Conservation (phyloP, 1,140 invertebrate species). For the Drosophila triauraria region DNA sequence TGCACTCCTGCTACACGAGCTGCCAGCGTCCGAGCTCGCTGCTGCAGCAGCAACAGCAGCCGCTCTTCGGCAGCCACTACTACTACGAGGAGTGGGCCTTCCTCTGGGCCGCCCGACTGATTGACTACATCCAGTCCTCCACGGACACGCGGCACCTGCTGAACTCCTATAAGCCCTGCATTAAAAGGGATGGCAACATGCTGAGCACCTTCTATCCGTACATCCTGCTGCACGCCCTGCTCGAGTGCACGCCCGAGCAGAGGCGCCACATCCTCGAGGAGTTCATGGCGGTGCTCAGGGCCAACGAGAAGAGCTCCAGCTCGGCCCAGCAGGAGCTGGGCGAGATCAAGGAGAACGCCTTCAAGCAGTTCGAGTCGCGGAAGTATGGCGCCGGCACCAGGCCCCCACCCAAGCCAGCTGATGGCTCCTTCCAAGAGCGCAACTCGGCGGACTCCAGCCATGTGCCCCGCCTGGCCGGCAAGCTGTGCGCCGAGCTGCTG, state of each 20-base stretch:
- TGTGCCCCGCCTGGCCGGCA: slow-evolving; percentile 85
- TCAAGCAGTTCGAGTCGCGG: slow-evolving; percentile 55
- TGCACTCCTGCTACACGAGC: slow-evolving; percentile 88
- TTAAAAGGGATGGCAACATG: slow-evolving; percentile 89
- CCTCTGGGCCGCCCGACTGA: slow-evolving; percentile 88
- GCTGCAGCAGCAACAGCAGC: slow-evolving; percentile 86
- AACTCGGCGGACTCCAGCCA: slow-evolving; percentile 44
- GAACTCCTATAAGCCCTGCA: slow-evolving; percentile 89
- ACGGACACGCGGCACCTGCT: slow-evolving; percentile 87
- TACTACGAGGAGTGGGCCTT: slow-evolving; percentile 91
- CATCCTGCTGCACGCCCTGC: slow-evolving; percentile 88
- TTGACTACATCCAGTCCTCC: slow-evolving; percentile 86
- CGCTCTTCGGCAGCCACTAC: slow-evolving; percentile 88
- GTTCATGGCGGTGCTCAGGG: slow-evolving; percentile 82
- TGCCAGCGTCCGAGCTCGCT: slow-evolving; percentile 56
- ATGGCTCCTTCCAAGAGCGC: slow-evolving; percentile 2
- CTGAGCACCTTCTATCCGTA: slow-evolving; percentile 90
- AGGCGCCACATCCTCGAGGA: slow-evolving; percentile 86
- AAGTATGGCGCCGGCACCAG: slow-evolving; percentile 55
- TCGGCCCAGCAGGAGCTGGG: slow-evolving; percentile 9
- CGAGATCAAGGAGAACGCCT: slow-evolving; percentile 27
- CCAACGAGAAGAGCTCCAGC: slow-evolving; percentile 41
- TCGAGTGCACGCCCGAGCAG: slow-evolving; percentile 84
- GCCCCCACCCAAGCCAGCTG: neutral
- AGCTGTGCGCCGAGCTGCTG: slow-evolving; percentile 89